phyloP scores from a whole-genome alignment of 1,140 invertebrate genomes.

The Eumaeus atala region DNA sequence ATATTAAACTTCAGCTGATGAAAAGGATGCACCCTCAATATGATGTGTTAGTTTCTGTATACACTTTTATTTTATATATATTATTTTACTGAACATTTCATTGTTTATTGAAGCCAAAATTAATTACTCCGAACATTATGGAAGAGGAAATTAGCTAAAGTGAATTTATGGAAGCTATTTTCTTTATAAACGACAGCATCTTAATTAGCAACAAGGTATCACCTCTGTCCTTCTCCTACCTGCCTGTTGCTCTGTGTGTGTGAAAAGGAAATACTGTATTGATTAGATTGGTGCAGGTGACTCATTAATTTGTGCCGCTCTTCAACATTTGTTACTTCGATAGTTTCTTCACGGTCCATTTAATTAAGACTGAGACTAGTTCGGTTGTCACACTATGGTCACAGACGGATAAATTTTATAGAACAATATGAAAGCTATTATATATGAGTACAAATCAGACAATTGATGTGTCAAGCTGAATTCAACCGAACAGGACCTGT shows the following conservation, averaged over 20 bases:
- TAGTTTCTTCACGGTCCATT: slow-evolving; percentile 18
- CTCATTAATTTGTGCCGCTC: slow-evolving; percentile 18
- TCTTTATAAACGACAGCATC: slow-evolving; percentile 15
- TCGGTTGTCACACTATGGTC: neutral
- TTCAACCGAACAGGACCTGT: no score
- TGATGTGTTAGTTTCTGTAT: no score
- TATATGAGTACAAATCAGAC: no score
- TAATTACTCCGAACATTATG: slow-evolving; percentile 6
- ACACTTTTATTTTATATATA: no score
- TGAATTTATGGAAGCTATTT: slow-evolving; percentile 17
- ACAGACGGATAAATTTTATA: neutral
- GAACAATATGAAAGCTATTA: no score
- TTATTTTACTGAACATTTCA: no score
- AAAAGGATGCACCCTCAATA: no score
- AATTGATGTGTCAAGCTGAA: no score
- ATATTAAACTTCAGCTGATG: no score
- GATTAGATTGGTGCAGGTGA: slow-evolving; percentile 18
- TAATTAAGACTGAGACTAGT: slow-evolving; percentile 12
- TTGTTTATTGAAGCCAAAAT: no score
- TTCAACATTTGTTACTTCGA: slow-evolving; percentile 19
- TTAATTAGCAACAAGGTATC: slow-evolving; percentile 15
- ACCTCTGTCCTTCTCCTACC: neutral
- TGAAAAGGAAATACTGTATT: slow-evolving; percentile 8
- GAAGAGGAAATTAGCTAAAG: slow-evolving; percentile 11
- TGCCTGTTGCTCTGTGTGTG: neutral